Conservation (phyloP, 2,797 vertebrate species). For the Ciconia nigra region DNA sequence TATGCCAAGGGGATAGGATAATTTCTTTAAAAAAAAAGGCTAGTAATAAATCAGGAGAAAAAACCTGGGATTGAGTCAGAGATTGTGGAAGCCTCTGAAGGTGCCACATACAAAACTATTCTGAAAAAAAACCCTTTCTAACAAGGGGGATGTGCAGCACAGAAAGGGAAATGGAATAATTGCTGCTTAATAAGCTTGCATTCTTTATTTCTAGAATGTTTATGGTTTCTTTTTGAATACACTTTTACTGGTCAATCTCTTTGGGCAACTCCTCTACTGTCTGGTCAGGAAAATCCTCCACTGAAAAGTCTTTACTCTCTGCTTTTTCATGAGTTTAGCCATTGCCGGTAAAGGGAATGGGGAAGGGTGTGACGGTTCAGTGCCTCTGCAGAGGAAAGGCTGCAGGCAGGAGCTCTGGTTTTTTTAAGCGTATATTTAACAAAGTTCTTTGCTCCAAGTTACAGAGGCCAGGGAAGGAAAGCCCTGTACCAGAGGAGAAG, state of each 20-base stretch:
- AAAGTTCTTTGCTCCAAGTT: not conserved
- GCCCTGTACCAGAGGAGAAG: not conserved
- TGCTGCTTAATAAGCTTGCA: not conserved
- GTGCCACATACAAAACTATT: not conserved
- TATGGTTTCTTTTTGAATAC: not conserved
- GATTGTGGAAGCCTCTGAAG: not conserved
- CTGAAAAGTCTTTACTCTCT: not conserved
- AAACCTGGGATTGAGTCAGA: not conserved
- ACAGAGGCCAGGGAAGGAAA: not conserved
- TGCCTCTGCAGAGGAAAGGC: not conserved
- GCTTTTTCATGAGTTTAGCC: not conserved
- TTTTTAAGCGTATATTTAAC: not conserved
- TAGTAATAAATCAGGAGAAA: not conserved
- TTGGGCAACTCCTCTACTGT: not conserved
- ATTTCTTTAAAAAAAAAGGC: not conserved
- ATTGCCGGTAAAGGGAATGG: not conserved
- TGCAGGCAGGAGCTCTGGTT: accelerated
- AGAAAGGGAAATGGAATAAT: not conserved
- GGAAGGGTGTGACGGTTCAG: not conserved
- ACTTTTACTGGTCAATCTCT: not conserved
- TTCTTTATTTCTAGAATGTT: not conserved
- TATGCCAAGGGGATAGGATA: not conserved
- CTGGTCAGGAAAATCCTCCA: not conserved
- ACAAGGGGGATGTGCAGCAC: not conserved
- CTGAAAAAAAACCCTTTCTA: not conserved